These are phyloP conservation scores for Omphaloscelis lunosa DNA, from an alignment of 2,888 invertebrate genomes.

Conservation along the genomic window DNA sequence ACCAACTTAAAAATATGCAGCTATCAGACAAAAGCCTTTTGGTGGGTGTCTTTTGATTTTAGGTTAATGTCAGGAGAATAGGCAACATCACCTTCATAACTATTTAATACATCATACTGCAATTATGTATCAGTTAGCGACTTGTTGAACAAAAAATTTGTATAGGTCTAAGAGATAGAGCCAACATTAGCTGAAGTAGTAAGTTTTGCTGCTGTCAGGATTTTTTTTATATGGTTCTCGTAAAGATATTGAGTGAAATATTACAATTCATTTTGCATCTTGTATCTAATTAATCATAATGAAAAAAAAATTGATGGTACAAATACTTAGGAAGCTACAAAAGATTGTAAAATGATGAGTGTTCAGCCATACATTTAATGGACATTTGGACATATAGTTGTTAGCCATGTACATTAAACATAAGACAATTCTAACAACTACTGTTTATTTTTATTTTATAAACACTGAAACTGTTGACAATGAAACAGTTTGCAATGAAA, in stretches of 20 bases:
- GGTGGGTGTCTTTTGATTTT: not conserved
- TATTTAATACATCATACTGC: not conserved
- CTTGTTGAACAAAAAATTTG: not conserved
- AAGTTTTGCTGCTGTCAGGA: no score
- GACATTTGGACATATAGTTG: not conserved
- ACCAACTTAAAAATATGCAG: not conserved
- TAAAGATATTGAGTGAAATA: not conserved
- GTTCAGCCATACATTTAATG: not conserved
- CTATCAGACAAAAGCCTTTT: not conserved
- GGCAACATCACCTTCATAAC: not conserved
- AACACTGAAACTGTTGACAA: not conserved
- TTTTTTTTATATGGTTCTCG: no score
- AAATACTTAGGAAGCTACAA: not conserved
- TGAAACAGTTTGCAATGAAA: not conserved
- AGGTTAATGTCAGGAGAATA: not conserved
- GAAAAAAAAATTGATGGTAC: not conserved
- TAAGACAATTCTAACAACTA: not conserved
- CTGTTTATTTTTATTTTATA: not conserved
- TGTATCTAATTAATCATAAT: not conserved
- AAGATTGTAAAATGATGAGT: not conserved
- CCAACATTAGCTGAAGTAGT: not conserved
- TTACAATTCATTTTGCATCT: not conserved
- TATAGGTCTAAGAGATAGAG: not conserved
- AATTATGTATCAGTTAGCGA: not conserved
- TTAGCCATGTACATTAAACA: not conserved